Evolutionary conservation across 2,888 invertebrate species (phyloP).

Genomic region (Mesopsocus fuscifrons): DNA sequence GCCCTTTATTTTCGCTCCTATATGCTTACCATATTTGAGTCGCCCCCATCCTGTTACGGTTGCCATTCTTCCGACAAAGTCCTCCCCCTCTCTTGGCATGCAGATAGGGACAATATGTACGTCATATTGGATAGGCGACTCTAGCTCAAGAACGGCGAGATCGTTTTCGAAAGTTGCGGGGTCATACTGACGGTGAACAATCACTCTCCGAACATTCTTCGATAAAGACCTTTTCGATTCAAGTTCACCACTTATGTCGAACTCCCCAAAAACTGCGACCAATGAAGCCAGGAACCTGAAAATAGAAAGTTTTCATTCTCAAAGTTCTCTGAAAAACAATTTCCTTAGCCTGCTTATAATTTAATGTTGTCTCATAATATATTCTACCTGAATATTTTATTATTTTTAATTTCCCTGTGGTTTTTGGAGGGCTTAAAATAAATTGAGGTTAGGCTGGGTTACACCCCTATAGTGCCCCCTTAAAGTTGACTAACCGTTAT

Average conservation of each 20-base stretch:
- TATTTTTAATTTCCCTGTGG: too few relatives aligned
- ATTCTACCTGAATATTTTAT: too few relatives aligned
- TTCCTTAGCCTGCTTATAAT: too few relatives aligned
- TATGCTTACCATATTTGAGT: constrained; percentile 60
- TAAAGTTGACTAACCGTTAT: too few relatives aligned
- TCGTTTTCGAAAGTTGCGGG: constrained; percentile 86
- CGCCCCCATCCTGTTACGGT: constrained; percentile 88
- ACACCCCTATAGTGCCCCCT: too few relatives aligned
- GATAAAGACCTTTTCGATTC: constrained; percentile 59
- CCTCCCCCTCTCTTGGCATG: constrained; percentile 55
- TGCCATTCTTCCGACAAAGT: constrained; percentile 71
- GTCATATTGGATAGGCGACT: constrained; percentile 63
- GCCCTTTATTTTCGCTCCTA: too few relatives aligned
- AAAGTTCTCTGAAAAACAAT: background rate
- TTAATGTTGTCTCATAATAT: too few relatives aligned
- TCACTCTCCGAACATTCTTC: constrained; percentile 67
- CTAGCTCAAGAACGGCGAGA: constrained; percentile 68
- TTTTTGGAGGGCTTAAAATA: too few relatives aligned
- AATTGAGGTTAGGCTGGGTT: too few relatives aligned
- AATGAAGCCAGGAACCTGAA: constrained; percentile 67
- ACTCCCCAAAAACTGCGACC: constrained; percentile 80
- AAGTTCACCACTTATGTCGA: constrained; percentile 69
- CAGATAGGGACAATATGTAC: constrained; percentile 85
- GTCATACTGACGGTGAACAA: constrained; percentile 76
- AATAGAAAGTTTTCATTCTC: constrained; percentile 12